Percentiles rank a stretch among this genome's conserved stretches.
These are phyloP conservation scores for Drosophila testacea DNA, from an alignment of 2,888 invertebrate species.

Conservation along the genomic window DNA sequence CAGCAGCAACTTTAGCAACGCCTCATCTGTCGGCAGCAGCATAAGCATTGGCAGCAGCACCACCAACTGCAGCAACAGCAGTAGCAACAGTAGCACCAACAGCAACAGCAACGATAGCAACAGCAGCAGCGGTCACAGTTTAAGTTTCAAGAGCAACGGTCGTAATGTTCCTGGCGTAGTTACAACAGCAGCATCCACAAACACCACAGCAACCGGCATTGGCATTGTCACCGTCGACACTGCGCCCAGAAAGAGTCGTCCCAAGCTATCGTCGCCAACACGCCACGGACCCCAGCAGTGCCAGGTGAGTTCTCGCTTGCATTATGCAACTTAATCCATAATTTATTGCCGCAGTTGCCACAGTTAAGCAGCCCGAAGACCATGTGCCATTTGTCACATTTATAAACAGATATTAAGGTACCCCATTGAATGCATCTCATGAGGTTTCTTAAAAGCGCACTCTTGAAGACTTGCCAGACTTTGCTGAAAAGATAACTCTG, in stretches of 20 bases:
- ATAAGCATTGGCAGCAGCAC: conserved; percentile 68
- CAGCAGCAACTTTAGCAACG: conserved; percentile 74
- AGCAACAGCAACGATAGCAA: conserved; percentile 54
- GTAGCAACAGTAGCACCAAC: conserved; percentile 61
- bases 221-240: conserved; percentile 66
- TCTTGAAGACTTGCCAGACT: not conserved
- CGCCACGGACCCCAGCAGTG: conserved; percentile 96
- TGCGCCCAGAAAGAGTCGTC: conserved; percentile 88
- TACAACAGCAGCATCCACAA: conserved; percentile 56
- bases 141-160: conserved; percentile 66
- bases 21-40: conserved; percentile 76
- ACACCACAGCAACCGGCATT: conserved; percentile 65
- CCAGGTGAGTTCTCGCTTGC: conserved; percentile 88
- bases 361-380: conserved; percentile 22
- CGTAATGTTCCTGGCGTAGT: conserved; percentile 67
- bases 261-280: conserved; percentile 95
- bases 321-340: conserved; percentile 15
- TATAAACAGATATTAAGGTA: conserved; percentile 57
- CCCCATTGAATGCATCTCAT: not conserved
- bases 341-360: conserved; percentile 31
- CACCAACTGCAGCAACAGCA: conserved; percentile 70
- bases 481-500: not conserved
- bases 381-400: conserved; percentile 42
- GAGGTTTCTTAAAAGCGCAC: not conserved
- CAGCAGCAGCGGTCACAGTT: conserved; percentile 60